Base-by-base conservation (phyloP, 2,797 vertebrate genomes). In the Discoglossus pictus region DNA sequence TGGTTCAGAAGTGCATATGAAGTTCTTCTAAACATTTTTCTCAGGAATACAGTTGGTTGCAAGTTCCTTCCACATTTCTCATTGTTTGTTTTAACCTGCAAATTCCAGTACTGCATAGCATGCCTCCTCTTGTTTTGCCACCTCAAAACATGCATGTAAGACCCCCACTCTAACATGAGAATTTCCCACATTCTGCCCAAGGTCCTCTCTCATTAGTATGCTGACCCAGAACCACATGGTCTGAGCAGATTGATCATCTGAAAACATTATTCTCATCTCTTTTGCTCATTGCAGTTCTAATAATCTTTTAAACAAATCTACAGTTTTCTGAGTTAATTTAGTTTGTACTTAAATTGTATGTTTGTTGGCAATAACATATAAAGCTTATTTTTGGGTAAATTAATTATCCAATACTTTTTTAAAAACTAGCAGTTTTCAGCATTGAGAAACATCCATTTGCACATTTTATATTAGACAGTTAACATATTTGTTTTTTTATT, bases 121-220 rank as follows among this genome's bases (percentile, higher is more conserved):
- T 78, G 83, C 72, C 74, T 68, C 66, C 51, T 77, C 84, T 82
- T 84, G 85, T 66, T 83, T 76, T 75, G 42, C 40, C 72, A 66
- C 56, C 74, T 75, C 43, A 61, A 39, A 72, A 65, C 75, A 36
- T 73, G 72, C 66, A 46, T 70, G 60, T 48, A 21, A 63, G 52
- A 42, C 56, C 51, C 60, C 54, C 60, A 48, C 18, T 36, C 35
- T 17, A 25, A 40, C 51, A 70, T 51, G 36, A 70, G 43, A 58
- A 63, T 56, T 64, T 58, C 24, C 43, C 53, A 56, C 43, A 70
- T 23, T 54, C 44, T 51, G 51, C 43, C 18, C 44, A 23, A 51
- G 52, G 52, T 38, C 43, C 25, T 60, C 35, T 25, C 60, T 63
- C 56, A 68, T 63, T 70, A 69, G 60, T 52, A 70, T 63, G 52